Evolutionary conservation across 2,888 invertebrate species (phyloP).

Genomic region (Drosophila anceps): DNA sequence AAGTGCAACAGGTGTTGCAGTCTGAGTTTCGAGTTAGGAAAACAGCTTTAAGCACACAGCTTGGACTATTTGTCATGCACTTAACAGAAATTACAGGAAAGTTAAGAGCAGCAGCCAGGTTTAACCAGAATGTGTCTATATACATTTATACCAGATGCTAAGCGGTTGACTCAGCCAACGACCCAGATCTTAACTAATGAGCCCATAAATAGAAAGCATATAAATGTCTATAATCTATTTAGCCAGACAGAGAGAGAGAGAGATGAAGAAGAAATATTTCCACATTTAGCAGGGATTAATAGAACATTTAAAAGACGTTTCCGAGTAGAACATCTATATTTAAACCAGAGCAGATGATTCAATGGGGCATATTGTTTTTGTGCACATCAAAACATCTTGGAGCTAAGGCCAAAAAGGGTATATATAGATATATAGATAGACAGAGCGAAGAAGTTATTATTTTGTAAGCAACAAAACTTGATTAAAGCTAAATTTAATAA

Average conservation of each 20-base stretch:
- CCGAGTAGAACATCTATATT: background rate
- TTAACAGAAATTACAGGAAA: constrained; percentile 6
- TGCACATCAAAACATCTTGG: background rate
- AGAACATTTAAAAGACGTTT: background rate
- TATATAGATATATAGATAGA: background rate
- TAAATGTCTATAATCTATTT: background rate
- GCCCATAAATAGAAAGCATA: background rate
- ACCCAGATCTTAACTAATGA: constrained; percentile 2
- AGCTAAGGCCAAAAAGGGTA: background rate
- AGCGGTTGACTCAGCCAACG: constrained; percentile 13
- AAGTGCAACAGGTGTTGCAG: constrained; percentile 37
- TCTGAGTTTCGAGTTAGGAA: constrained; percentile 10
- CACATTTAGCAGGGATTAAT: constrained; percentile 3
- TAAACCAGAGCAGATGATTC: background rate
- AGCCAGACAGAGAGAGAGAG: background rate
- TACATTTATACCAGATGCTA: constrained; percentile 5
- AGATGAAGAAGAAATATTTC: background rate
- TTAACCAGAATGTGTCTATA: background rate
- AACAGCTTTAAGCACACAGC: constrained; percentile 41
- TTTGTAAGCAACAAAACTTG: too few relatives aligned
- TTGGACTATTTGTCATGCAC: constrained; percentile 33
- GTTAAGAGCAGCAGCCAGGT: background rate
- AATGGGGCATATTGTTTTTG: background rate
- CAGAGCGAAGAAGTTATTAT: background rate
- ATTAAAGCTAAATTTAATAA: too few relatives aligned